Percentiles rank a stretch among this genome's conserved stretches.
Evolutionary conservation across 2,113 vertebrate species (phyloP).

Genomic region (Struthio camelus): DNA sequence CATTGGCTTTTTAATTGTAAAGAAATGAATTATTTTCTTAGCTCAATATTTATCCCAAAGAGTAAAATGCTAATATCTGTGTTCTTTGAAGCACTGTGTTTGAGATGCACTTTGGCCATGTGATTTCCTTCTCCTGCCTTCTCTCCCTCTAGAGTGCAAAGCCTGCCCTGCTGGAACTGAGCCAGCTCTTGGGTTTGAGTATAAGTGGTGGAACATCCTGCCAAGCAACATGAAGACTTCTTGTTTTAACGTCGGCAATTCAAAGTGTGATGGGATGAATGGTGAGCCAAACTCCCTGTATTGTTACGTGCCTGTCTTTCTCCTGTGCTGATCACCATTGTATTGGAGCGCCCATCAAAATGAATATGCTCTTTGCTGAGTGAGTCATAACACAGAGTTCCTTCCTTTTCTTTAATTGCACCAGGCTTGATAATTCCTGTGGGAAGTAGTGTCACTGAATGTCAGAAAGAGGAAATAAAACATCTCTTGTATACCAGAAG

Average conservation of each 20-base stretch:
- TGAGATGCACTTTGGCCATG: not conserved
- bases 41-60: not conserved
- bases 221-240: constrained; percentile 95
- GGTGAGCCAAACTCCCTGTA: constrained; percentile 77
- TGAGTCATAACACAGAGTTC: not conserved
- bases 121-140: not conserved
- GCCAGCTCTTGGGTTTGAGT: constrained; percentile 89
- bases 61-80: not conserved
- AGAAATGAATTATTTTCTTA: not conserved
- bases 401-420: not conserved
- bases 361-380: not conserved
- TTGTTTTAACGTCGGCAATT: constrained; percentile 97
- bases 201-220: constrained; percentile 97
- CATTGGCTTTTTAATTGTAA: not conserved
- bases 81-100: not conserved
- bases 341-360: not conserved
- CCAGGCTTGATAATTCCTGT: not conserved
- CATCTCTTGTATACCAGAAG: not conserved
- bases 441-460: not conserved
- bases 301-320: not conserved
- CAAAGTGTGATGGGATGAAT: constrained; percentile 94
- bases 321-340: not conserved
- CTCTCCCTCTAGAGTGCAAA: constrained; percentile 80
- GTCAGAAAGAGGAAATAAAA: not conserved
- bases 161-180: constrained; percentile 93